Evolutionary conservation across 1,140 invertebrate genomes (phyloP).

Genomic region (Ostrea denselamellosa): DNA sequence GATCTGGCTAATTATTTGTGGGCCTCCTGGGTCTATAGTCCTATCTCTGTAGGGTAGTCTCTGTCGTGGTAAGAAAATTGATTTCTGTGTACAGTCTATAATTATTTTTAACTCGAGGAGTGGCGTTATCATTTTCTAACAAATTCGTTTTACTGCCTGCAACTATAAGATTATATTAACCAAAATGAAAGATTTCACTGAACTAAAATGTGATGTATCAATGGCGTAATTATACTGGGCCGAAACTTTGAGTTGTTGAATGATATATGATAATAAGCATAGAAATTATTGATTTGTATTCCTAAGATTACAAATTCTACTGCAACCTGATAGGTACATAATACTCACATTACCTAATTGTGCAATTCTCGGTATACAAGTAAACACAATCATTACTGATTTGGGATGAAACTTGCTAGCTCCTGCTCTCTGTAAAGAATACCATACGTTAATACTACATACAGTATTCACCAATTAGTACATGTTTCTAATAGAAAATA

Average conservation of each 20-base stretch:
- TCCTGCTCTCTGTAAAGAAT: background rate
- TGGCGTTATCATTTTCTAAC: slow-evolving; percentile 17
- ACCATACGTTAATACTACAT: background rate
- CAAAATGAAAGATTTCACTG: background rate
- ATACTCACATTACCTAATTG: background rate
- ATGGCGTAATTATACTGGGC: background rate
- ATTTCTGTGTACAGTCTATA: slow-evolving; percentile 12
- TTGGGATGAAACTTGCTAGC: background rate
- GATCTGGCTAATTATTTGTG: slow-evolving; percentile 8
- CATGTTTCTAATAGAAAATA: background rate
- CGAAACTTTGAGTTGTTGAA: background rate
- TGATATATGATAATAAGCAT: background rate
- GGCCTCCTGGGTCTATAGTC: background rate
- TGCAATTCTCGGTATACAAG: background rate
- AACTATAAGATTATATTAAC: slow-evolving; percentile 1
- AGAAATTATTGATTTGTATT: background rate
- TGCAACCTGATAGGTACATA: background rate
- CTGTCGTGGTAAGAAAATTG: background rate
- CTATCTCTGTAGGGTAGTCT: background rate
- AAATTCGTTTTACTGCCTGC: slow-evolving; percentile 22
- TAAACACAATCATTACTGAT: background rate
- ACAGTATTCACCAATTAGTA: background rate
- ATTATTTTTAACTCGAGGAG: slow-evolving; percentile 1
- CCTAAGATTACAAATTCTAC: background rate
- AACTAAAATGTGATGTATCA: background rate